phyloP scores from a whole-genome alignment of 1,140 invertebrate genomes.

The Homalodisca vitripennis region DNA sequence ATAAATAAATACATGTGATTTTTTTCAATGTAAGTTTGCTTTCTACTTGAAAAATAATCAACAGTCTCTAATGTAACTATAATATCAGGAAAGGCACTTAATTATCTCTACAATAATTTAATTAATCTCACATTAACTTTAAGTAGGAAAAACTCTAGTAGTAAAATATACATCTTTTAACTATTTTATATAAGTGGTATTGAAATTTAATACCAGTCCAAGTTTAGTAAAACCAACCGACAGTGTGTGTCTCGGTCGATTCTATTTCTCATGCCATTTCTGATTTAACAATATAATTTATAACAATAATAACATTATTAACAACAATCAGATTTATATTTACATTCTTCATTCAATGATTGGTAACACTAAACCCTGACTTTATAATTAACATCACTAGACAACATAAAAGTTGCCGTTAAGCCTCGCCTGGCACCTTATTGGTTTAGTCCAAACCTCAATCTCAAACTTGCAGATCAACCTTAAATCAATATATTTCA shows the following conservation, averaged over 20 bases:
- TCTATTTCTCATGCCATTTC: too few relatives aligned
- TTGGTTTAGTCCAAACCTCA: neutral
- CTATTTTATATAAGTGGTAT: too few relatives aligned
- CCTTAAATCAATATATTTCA: neutral
- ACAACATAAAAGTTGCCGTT: conserved; percentile 20
- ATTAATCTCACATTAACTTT: neutral
- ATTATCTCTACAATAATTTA: neutral
- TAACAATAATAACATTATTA: conserved; percentile 22
- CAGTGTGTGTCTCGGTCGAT: too few relatives aligned
- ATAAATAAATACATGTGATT: too few relatives aligned
- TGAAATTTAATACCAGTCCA: too few relatives aligned
- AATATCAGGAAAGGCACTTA: conserved; percentile 26
- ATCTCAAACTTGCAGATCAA: conserved; percentile 9
- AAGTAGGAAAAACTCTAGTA: too few relatives aligned
- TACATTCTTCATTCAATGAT: conserved; percentile 11
- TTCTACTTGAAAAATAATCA: conserved; percentile 2
- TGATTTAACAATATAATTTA: conserved; percentile 13
- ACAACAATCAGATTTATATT: conserved; percentile 16
- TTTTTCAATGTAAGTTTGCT: conserved; percentile 9
- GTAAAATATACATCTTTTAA: too few relatives aligned
- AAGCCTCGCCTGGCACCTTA: conserved; percentile 2
- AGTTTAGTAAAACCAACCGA: too few relatives aligned
- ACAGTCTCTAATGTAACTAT: conserved; percentile 24
- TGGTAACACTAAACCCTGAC: conserved; percentile 33
- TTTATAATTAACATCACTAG: conserved; percentile 28